These are phyloP conservation scores for Uromys caudimaculatus DNA, from an alignment of 2,797 vertebrate genomes.

Conservation along the genomic window DNA sequence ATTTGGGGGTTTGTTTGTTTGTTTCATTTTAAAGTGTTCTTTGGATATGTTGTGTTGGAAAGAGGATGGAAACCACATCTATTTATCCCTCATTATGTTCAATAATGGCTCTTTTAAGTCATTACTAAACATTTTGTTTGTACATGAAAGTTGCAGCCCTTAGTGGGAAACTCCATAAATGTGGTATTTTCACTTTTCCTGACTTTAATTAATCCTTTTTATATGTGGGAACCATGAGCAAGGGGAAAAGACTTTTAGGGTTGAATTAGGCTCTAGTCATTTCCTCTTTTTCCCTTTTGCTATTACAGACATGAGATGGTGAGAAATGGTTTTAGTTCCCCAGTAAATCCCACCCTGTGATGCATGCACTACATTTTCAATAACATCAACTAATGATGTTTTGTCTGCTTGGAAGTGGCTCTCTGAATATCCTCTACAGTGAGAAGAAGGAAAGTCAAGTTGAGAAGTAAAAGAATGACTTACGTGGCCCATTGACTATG, in stretches of 20 bases:
- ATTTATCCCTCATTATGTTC: neutral
- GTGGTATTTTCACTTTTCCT: neutral
- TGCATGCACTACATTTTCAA: neutral
- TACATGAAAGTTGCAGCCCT: neutral
- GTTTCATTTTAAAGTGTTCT: neutral
- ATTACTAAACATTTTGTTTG: neutral
- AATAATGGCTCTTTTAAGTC: neutral
- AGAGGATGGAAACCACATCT: neutral
- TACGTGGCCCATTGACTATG: slow-evolving; percentile 82
- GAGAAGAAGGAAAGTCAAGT: neutral
- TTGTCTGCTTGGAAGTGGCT: neutral
- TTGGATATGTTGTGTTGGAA: neutral
- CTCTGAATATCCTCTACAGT: neutral
- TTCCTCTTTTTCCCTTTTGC: neutral
- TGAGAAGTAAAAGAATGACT: slow-evolving; percentile 59
- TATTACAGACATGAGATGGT: neutral
- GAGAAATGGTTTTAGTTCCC: neutral
- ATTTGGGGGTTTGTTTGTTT: neutral
- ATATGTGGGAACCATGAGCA: neutral
- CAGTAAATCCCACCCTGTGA: neutral
- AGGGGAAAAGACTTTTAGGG: neutral
- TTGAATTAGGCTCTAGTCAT: neutral
- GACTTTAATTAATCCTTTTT: neutral
- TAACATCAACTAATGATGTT: neutral
- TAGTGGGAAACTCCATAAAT: neutral